Percentiles rank a stretch among this genome's conserved stretches.
phyloP scores from a whole-genome alignment of 2,888 invertebrate genomes.

The Drosophila mimica region DNA sequence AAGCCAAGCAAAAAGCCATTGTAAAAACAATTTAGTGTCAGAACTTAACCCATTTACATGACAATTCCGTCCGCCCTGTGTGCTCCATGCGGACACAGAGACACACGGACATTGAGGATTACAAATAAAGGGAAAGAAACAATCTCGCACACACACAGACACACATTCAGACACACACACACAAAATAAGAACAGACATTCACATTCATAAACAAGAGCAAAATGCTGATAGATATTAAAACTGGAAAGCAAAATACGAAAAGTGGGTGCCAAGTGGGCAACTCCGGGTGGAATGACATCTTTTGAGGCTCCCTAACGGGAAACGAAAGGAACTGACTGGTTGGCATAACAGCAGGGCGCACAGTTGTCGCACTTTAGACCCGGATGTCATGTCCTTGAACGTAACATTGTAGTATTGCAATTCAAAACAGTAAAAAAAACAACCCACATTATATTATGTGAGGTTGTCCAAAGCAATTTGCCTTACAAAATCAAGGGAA shows the following conservation, averaged over 20 bases:
- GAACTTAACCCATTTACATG: conserved; percentile 77
- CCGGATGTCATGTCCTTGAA: conserved; percentile 68
- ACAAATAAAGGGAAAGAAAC: conserved; percentile 30
- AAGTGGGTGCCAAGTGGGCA: conserved; percentile 43
- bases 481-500: background rate
- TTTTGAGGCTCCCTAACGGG: background rate
- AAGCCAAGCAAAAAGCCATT: conserved; percentile 43
- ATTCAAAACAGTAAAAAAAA: background rate
- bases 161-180: conserved; percentile 25
- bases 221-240: conserved; percentile 22
- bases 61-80: conserved; percentile 53
- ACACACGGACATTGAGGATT: conserved; percentile 16
- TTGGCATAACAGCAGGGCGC: conserved; percentile 5
- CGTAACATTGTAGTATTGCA: conserved; percentile 1
- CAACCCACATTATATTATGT: background rate
- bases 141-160: conserved; percentile 8
- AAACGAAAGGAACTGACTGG: background rate
- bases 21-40: conserved; percentile 65
- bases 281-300: conserved; percentile 3
- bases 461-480: background rate
- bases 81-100: conserved; percentile 17
- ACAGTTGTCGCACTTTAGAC: conserved; percentile 44
- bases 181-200: conserved; percentile 24
- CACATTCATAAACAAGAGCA: conserved; percentile 15
- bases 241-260: conserved; percentile 12